Evolutionary conservation across 1,140 invertebrate species (phyloP).

Genomic region (Rhagoletis pomonella): DNA sequence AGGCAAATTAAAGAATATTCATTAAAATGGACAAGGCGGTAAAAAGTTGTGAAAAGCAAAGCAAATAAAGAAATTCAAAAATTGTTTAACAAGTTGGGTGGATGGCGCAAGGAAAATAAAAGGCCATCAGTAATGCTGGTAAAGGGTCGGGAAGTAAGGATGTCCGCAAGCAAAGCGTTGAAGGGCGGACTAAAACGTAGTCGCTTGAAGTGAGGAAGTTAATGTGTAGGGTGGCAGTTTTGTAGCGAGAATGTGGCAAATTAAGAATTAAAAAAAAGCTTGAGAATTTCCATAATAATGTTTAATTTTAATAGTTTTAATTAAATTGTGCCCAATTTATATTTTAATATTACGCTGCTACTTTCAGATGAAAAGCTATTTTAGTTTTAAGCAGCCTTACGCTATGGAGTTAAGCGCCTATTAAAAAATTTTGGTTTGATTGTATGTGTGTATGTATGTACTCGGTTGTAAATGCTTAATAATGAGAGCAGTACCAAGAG

Average conservation of each 20-base stretch:
- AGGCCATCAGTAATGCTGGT: not conserved
- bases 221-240: too few species aligned
- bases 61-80: not conserved
- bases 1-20: conserved; percentile 11
- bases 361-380: too few species aligned
- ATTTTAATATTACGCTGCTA: too few species aligned
- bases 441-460: too few species aligned
- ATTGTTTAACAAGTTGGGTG: not conserved
- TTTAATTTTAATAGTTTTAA: conserved; percentile 31
- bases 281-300: not conserved
- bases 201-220: not conserved
- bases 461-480: too few species aligned
- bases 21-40: conserved; percentile 8
- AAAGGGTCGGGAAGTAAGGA: not conserved
- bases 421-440: too few species aligned
- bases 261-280: not conserved
- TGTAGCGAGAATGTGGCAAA: too few species aligned
- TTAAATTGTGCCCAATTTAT: conserved; percentile 14
- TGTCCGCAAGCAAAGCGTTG: not conserved
- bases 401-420: too few species aligned
- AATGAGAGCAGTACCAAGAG: too few species aligned
- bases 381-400: too few species aligned
- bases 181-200: not conserved
- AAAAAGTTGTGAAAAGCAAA: not conserved
- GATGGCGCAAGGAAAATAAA: not conserved